Base-by-base conservation (phyloP, 2,113 vertebrate genomes). In the Callipepla squamata region DNA sequence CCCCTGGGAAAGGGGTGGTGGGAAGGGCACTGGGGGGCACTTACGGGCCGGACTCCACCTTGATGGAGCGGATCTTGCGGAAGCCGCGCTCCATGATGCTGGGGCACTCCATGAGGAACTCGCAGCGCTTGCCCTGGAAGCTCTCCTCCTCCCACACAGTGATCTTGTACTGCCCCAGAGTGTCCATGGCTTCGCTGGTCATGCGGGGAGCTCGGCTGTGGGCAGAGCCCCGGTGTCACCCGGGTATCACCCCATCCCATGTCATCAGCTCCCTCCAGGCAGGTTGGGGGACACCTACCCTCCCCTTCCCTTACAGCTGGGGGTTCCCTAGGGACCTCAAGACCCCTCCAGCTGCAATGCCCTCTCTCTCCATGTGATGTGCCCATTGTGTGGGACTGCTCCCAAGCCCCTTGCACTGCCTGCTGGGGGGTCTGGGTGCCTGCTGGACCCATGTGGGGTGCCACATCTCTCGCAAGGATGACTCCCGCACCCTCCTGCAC, bases 111-210 rank as follows among this genome's bases (percentile, higher is more conserved):
- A 98, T 98, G 97, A 98, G 98, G 97, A 99, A 98, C 92, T 98
- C 98, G 40, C 98, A 99, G 95, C 98, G 98, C 95, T 99, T 99
- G 87, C 99, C 99, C 97, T 99, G 99, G 98, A 99, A 99, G 97
- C 98, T 98, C 91, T 99, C 99, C 95, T 99, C 98, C 87, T 99
- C 99, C 98, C 99, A 99, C 40, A 99, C 98, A 0, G 98, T 99
- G 97, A 99, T 98, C 97, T 98, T 98, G 97, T 98, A 98, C 97
- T 98, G 98, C 85, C 98, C 98, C 93, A 98, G 97, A 95, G 98
- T 98, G 94, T 98, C 98, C 98, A 99, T 98, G 85, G 98, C 98
- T 95, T 98, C 98, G 91, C 98, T 98, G 97, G 98, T 99, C 99
- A 99, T 99, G 96, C 89, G 51, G 76, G 87, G 87, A 26, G 0